Evolutionary conservation across 2,113 vertebrate species (phyloP).

Genomic region (Callipepla californica): DNA sequence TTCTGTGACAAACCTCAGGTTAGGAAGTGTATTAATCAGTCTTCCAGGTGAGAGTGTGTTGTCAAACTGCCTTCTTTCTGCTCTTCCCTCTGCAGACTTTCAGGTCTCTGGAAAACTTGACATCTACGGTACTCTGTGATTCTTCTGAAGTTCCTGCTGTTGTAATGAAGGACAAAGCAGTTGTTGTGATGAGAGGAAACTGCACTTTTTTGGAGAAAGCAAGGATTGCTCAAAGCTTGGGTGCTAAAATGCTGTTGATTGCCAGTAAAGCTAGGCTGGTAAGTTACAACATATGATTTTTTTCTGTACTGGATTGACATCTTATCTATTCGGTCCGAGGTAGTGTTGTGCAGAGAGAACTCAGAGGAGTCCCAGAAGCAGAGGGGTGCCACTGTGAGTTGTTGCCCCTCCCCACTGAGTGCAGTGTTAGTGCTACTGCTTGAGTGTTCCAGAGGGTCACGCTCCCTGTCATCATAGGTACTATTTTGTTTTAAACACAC

Average conservation of each 20-base stretch:
- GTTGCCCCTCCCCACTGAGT: not conserved
- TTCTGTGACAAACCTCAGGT: not conserved
- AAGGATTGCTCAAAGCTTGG: constrained; percentile 80
- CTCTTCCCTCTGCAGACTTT: constrained; percentile 72
- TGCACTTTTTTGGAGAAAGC: constrained; percentile 89
- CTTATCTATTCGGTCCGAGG: rapidly evolving
- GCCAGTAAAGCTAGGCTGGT: constrained; percentile 84
- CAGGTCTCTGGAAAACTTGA: constrained; percentile 82
- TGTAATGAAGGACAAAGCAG: constrained; percentile 79
- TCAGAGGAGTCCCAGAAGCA: not conserved
- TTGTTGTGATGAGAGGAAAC: constrained; percentile 86
- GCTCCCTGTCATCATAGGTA: not conserved
- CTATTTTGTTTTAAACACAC: not conserved
- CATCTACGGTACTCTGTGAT: constrained; percentile 81
- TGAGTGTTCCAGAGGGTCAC: not conserved
- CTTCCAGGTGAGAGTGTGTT: not conserved
- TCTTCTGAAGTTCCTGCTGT: constrained; percentile 68
- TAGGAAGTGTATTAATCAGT: not conserved
- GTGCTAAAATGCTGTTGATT: constrained; percentile 85
- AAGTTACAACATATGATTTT: constrained; percentile 12
- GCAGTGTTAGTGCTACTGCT: rapidly evolving
- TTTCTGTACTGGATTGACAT: not conserved
- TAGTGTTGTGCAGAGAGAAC: not conserved
- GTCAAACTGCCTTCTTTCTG: not conserved
- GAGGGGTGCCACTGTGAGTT: not conserved